phyloP scores from a whole-genome alignment of 2,113 vertebrate species.

The Poeciliopsis occidentalis region DNA sequence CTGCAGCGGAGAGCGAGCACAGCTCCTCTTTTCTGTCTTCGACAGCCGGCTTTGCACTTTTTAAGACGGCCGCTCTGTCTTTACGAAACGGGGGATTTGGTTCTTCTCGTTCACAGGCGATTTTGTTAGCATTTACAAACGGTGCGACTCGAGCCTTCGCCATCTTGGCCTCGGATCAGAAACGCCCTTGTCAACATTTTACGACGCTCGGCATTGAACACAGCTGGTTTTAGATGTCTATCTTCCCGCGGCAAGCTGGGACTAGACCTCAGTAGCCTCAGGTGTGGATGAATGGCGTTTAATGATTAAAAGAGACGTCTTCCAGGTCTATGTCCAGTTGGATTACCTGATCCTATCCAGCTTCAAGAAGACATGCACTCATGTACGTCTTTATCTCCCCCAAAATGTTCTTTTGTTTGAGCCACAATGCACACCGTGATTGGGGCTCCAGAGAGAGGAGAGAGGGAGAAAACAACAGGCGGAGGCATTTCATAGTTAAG shows the following conservation, averaged over 20 bases:
- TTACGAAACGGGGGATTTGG: conserved; percentile 22
- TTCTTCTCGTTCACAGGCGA: not conserved
- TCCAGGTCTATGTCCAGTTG: conserved; percentile 29
- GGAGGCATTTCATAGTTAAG: conserved; percentile 70
- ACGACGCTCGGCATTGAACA: conserved; percentile 15
- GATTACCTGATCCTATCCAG: not conserved
- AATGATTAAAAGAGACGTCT: conserved; percentile 33
- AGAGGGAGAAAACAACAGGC: conserved; percentile 68
- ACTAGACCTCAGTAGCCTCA: conserved; percentile 45
- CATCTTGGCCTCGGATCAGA: conserved; percentile 36
- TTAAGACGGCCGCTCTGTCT: not conserved
- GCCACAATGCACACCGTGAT: conserved; percentile 36
- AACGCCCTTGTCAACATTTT: conserved; percentile 18
- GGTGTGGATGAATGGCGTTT: conserved; percentile 48
- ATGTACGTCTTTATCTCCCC: conserved; percentile 32
- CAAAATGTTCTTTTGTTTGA: conserved; percentile 48
- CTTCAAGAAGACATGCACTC: conserved; percentile 2
- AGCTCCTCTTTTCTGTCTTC: conserved; percentile 21
- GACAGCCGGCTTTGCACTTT: not conserved
- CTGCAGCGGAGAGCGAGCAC: conserved; percentile 20
- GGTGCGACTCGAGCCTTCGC: conserved; percentile 26
- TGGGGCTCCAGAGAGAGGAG: conserved; percentile 54
- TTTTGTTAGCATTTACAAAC: not conserved
- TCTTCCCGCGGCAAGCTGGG: conserved; percentile 39
- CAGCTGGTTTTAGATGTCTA: conserved; percentile 31